Conservation (phyloP, 2,888 invertebrate species). For the Caenorhabditis plicata region DNA sequence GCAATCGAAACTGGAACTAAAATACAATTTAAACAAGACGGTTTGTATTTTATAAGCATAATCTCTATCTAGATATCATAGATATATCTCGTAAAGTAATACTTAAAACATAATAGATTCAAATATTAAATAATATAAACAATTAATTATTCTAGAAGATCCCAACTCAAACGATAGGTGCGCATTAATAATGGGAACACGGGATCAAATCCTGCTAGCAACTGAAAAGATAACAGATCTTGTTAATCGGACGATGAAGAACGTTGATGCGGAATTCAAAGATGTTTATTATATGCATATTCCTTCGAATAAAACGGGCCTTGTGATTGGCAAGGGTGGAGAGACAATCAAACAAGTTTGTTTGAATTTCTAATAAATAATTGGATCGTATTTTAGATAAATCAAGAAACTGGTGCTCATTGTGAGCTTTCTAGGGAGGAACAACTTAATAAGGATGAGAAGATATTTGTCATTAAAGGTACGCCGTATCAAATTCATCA, state of each 20-base stretch:
- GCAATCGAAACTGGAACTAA: slow-evolving; percentile 90
- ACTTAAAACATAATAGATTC: no score
- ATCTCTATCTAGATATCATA: no score
- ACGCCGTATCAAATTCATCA: slow-evolving; percentile 89
- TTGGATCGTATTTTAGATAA: slow-evolving; percentile 39
- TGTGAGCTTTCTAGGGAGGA: slow-evolving; percentile 89
- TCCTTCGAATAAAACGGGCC: slow-evolving; percentile 91
- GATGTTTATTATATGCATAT: slow-evolving; percentile 70
- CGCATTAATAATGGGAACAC: slow-evolving; percentile 83
- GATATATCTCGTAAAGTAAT: no score
- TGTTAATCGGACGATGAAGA: slow-evolving; percentile 37
- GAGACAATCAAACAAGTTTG: slow-evolving; percentile 83
- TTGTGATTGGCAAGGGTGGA: slow-evolving; percentile 92
- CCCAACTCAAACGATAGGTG: slow-evolving; percentile 83
- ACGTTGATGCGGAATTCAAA: not conserved
- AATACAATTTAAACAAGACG: slow-evolving; percentile 82
- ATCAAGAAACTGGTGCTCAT: slow-evolving; percentile 82
- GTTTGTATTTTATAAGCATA: slow-evolving; percentile 25
- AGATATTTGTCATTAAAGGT: slow-evolving; percentile 86
- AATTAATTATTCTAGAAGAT: slow-evolving; percentile 71
- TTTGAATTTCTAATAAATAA: not conserved
- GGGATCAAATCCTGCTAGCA: slow-evolving; percentile 71
- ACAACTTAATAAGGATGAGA: slow-evolving; percentile 78
- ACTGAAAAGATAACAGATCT: slow-evolving; percentile 59
- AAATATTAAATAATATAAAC: no score